Conservation (phyloP, 2,888 invertebrate genomes). For the Esperia sulphurella region DNA sequence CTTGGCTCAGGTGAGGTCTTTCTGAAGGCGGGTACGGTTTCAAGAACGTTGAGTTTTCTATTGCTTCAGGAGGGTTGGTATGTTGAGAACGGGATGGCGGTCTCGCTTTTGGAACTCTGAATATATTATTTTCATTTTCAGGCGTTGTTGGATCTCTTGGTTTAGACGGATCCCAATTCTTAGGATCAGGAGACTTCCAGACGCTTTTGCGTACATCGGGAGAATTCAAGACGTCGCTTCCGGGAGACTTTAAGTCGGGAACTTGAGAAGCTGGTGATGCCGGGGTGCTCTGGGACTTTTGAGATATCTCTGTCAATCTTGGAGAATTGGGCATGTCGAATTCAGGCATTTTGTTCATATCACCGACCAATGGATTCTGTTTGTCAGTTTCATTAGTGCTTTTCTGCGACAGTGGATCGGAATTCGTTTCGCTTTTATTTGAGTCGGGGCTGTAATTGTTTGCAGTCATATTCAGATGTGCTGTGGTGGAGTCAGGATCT, state of each 20-base stretch:
- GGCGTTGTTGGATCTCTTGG: constrained; percentile 50
- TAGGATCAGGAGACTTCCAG: constrained; percentile 72
- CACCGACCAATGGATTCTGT: constrained; percentile 38
- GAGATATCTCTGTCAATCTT: constrained; percentile 63
- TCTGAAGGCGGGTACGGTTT: constrained; percentile 82
- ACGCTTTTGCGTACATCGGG: constrained; percentile 57
- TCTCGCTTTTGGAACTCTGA: constrained; percentile 82
- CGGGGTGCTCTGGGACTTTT: constrained; percentile 62
- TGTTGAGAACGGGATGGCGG: constrained; percentile 81
- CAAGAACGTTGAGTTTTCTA: constrained; percentile 78
- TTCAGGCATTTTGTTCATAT: constrained; percentile 59
- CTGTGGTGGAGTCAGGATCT: constrained; percentile 87
- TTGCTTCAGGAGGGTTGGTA: constrained; percentile 61
- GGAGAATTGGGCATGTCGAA: constrained; percentile 71
- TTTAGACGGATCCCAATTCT: constrained; percentile 65
- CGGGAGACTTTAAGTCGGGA: constrained; percentile 65
- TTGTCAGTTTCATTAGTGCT: constrained; percentile 45
- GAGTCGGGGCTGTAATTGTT: constrained; percentile 76
- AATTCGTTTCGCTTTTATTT: constrained; percentile 70
- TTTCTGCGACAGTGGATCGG: constrained; percentile 53
- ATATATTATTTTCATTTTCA: constrained; percentile 76
- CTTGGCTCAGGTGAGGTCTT: constrained; percentile 55
- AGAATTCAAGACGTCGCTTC: constrained; percentile 41
- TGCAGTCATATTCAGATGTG: constrained; percentile 67
- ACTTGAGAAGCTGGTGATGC: constrained; percentile 59